phyloP scores from a whole-genome alignment of 2,797 vertebrate species.

The Bovichtus variegatus region DNA sequence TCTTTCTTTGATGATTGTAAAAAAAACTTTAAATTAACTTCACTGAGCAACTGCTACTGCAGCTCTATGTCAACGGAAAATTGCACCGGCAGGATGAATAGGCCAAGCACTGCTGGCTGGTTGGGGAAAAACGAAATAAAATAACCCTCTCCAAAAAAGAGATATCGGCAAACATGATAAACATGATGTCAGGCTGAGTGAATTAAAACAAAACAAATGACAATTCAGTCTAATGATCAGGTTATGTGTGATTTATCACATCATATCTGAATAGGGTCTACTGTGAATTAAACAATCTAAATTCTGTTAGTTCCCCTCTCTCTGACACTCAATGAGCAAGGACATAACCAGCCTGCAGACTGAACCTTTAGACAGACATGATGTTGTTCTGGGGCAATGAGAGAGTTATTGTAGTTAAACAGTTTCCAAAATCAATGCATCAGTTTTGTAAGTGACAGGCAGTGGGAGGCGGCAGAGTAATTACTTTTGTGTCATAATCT shows the following conservation, averaged over 20 bases:
- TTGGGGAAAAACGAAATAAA: not conserved
- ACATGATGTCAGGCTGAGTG: not conserved
- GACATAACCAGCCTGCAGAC: not conserved
- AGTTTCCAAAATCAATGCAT: slow-evolving; percentile 28
- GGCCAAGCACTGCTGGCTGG: not conserved
- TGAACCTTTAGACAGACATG: not conserved
- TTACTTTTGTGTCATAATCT: slow-evolving; percentile 3
- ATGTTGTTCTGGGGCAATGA: slow-evolving; percentile 5
- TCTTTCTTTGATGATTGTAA: too few species aligned
- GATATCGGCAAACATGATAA: not conserved
- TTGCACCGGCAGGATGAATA: not conserved
- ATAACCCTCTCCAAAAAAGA: not conserved
- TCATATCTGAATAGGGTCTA: not conserved
- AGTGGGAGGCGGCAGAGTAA: slow-evolving; percentile 22
- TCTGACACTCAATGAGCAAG: not conserved
- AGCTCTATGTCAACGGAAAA: slow-evolving; percentile 1
- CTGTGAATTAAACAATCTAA: not conserved
- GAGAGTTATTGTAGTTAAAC: slow-evolving; percentile 19
- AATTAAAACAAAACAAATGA: not conserved
- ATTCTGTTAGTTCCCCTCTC: not conserved
- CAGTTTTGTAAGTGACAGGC: slow-evolving; percentile 14
- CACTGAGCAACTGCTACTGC: too few species aligned
- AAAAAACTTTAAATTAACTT: too few species aligned
- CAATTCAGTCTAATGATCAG: not conserved
- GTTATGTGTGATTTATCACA: not conserved